Evolutionary conservation across 2,113 vertebrate genomes (phyloP), one percentile per base, ranked within the genome.

Genomic region (Elaphurus davidianus): DNA sequence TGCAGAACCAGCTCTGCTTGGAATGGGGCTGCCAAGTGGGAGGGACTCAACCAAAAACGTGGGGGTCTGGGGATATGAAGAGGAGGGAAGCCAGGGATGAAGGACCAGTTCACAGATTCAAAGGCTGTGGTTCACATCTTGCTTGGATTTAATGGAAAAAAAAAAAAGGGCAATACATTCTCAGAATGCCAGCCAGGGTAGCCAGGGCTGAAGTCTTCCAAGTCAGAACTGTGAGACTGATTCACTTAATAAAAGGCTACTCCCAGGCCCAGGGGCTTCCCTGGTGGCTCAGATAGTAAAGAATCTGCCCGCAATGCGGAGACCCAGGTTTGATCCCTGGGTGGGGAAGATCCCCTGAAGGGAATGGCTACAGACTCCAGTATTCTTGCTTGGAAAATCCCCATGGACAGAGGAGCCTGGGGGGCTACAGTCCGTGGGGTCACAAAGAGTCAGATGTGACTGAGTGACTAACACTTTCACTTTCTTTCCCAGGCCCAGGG

Each of bases 381-480:
- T 43, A 14, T 27, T 43, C 71, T 43, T 76, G 36, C 36, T 36
- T 76, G 71, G 36, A 76, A 27, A 76, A 76, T 76, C 36, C 71
- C 71, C 71, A 43, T 43, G 36, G 71, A 43, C 36, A 43, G 19
- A 40, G 36, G 23, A 76, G 12, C 71, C 36, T 43, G 71, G 71
- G 23, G 6, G 36, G 36, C 36, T 76, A 43, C 3, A 43, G 71
- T 76, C 23, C 23, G 0, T 25, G 23, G 21, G 36, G 23, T 76
- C 36, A 76, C 36, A 76, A 43, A 74, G 11, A 76, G 71, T 76
- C 71, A 27, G 36, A 13, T 43, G 36, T 43, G 36, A 76, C 36
- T 76, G 12, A 43, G 71, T 3, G 1, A 25, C 36, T 76, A 25
- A 43, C 36, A 27, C 36, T 43, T 76, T 43, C 71, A 43, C 71